These are phyloP conservation scores for Daptonema setosum DNA, from an alignment of 2,888 invertebrate genomes.

Conservation along the genomic window DNA sequence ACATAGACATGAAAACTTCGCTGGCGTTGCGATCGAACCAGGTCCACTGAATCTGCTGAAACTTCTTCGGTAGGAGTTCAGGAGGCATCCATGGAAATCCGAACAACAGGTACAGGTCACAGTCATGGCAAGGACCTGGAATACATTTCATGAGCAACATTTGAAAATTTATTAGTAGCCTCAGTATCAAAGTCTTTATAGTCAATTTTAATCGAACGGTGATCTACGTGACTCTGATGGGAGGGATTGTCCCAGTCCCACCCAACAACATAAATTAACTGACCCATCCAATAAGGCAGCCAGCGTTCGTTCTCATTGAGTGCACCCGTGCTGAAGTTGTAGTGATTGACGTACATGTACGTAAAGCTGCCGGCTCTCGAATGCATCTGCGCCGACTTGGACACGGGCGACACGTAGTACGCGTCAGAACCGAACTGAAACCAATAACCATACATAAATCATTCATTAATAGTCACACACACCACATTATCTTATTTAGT, in stretches of 20 bases:
- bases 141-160: too few relatives aligned
- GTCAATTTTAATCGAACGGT: neutral
- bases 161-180: too few relatives aligned
- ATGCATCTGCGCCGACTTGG: constrained; percentile 24
- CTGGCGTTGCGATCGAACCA: constrained; percentile 22
- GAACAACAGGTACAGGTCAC: constrained; percentile 59
- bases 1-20: constrained; percentile 18
- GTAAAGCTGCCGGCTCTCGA: constrained; percentile 22
- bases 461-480: neutral
- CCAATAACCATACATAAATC: neutral
- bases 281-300: constrained; percentile 23
- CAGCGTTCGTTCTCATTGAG: constrained; percentile 8
- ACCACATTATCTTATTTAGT: too few relatives aligned
- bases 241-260: neutral
- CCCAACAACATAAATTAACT: constrained; percentile 1
- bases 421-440: constrained; percentile 26
- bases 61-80: constrained; percentile 16
- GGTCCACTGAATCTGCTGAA: constrained; percentile 16
- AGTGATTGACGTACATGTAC: constrained; percentile 28
- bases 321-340: constrained; percentile 19
- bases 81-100: constrained; percentile 22
- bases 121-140: constrained; percentile 55
- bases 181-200: too few relatives aligned
- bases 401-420: constrained; percentile 26
- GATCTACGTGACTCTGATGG: neutral